Conservation (phyloP, 2,113 vertebrate species). For the Heteronetta atricapilla region DNA sequence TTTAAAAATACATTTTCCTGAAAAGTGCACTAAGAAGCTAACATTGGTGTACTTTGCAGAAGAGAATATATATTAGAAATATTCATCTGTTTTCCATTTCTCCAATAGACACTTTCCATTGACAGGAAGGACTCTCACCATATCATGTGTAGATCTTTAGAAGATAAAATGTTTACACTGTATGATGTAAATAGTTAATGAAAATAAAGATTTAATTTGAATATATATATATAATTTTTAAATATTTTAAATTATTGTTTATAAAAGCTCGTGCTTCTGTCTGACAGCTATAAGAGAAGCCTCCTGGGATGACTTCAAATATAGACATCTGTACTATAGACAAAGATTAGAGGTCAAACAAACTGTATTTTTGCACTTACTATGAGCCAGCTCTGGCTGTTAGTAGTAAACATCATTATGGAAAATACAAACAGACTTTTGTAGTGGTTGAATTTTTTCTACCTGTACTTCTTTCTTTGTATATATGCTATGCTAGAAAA, state of each 20-base stretch:
- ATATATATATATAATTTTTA: background rate
- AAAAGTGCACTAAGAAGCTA: background rate
- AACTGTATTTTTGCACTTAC: background rate
- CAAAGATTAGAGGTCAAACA: background rate
- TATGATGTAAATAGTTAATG: background rate
- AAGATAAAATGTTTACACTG: background rate
- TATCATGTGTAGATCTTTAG: background rate
- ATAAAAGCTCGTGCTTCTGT: background rate
- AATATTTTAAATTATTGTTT: background rate
- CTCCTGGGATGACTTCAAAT: background rate
- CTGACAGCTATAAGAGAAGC: background rate
- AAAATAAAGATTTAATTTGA: background rate
- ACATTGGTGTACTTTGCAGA: background rate
- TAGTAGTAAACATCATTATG: background rate
- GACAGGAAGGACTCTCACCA: background rate
- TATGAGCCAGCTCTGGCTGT: too few relatives aligned
- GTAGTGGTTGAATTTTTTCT: background rate
- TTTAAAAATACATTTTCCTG: background rate
- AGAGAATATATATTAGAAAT: background rate
- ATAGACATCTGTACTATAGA: background rate
- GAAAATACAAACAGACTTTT: background rate
- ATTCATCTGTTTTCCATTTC: background rate
- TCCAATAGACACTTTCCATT: background rate
- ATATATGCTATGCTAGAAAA: background rate
- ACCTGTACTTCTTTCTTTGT: background rate